Conservation (phyloP, 2,113 vertebrate species). For the rat (Rattus norvegicus) region DNA sequence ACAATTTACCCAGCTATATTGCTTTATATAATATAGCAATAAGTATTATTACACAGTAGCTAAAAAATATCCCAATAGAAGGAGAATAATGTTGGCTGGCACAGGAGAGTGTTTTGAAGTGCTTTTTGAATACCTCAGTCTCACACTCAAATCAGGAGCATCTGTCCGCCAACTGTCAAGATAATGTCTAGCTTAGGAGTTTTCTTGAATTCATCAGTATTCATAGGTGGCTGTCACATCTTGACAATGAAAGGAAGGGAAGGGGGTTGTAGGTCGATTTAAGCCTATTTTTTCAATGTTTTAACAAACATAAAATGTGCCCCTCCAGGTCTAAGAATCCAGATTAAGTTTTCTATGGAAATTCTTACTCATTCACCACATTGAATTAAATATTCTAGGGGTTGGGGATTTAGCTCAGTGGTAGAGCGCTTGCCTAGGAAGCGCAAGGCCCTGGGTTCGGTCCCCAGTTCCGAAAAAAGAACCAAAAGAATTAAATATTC, state of each 20-base stretch:
- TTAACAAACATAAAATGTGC: not conserved
- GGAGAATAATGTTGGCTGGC: conserved; percentile 69
- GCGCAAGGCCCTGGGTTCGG: too few relatives aligned
- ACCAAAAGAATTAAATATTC: not conserved
- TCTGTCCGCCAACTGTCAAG: conserved; percentile 80
- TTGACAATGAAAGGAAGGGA: not conserved
- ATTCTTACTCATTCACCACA: not conserved
- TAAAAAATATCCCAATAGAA: conserved; percentile 27
- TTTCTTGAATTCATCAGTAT: conserved; percentile 77
- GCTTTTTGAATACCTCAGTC: conserved; percentile 79
- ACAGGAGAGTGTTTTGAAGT: conserved; percentile 63
- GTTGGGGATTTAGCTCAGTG: too few relatives aligned
- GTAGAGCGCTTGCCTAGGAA: too few relatives aligned
- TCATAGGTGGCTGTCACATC: conserved; percentile 75
- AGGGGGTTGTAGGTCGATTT: not conserved
- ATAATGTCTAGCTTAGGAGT: conserved; percentile 68
- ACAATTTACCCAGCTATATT: conserved; percentile 37
- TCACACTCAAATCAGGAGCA: conserved; percentile 78
- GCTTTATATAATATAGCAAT: not conserved
- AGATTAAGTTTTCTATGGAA: not conserved
- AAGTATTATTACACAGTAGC: conserved; percentile 39
- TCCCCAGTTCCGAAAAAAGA: too few relatives aligned
- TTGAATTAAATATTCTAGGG: not conserved
- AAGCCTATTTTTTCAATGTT: conserved; percentile 20
- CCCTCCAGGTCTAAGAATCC: not conserved